Evolutionary conservation across 2,113 vertebrate genomes (phyloP).

Genomic region (Apeltes quadracus): DNA sequence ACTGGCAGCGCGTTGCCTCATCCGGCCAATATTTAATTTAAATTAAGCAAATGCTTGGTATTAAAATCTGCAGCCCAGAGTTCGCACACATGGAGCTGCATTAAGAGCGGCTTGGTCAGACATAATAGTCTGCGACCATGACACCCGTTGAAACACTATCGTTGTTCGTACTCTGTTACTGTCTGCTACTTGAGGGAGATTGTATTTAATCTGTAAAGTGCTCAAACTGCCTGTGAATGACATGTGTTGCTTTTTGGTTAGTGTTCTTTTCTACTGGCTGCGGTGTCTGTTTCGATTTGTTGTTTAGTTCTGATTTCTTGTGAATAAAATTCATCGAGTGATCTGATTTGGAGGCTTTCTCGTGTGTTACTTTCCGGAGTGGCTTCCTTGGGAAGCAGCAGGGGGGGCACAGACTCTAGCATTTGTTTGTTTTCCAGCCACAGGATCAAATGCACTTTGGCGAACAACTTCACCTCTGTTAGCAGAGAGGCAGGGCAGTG

Average conservation of each 20-base stretch:
- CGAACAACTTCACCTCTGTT: slow-evolving; percentile 8
- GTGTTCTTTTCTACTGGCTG: slow-evolving; percentile 54
- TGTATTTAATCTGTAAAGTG: slow-evolving; percentile 41
- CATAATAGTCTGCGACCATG: background rate
- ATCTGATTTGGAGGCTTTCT: background rate
- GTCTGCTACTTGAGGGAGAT: slow-evolving; percentile 16
- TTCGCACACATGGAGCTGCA: background rate
- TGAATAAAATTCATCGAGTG: slow-evolving; percentile 72
- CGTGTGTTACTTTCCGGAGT: background rate
- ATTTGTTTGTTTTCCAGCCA: slow-evolving; percentile 17
- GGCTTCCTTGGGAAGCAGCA: background rate
- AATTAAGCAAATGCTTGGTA: slow-evolving; percentile 41
- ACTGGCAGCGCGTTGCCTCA: slow-evolving; percentile 9
- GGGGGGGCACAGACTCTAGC: slow-evolving; percentile 5
- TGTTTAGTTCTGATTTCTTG: slow-evolving; percentile 48
- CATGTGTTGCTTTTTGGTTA: slow-evolving; percentile 42
- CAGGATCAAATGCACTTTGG: background rate
- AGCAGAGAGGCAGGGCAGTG: background rate
- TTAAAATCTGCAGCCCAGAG: slow-evolving; percentile 10
- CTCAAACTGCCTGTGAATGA: slow-evolving; percentile 10
- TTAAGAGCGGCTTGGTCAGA: slow-evolving; percentile 23
- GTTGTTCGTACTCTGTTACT: slow-evolving; percentile 5
- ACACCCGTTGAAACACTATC: slow-evolving; percentile 2
- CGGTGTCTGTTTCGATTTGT: slow-evolving; percentile 22
- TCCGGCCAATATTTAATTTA: background rate